Base-by-base conservation (phyloP, 2,113 vertebrate species). In the Nothocercus nigrocapillus region DNA sequence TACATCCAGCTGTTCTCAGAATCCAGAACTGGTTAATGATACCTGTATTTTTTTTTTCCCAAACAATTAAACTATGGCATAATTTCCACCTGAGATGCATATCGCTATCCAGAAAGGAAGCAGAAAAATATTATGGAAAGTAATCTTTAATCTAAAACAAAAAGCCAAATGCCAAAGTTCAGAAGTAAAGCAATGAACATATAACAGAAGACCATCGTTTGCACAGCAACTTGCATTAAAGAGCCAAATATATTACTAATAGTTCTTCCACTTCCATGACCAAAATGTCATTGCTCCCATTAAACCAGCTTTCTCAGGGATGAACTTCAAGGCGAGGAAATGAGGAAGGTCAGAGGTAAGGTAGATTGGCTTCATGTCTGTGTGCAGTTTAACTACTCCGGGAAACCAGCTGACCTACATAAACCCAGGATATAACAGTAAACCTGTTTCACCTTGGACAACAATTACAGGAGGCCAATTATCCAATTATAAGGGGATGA, bases 161-260 rank as follows among this genome's bases (percentile, higher is more conserved):
- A 83, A 73, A 42, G 1, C 20, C 58, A 19, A 40, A 90, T 73
- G 4, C 3, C 0, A 0, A 87, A 5, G 16, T 64, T 42, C 64
- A 76, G n/a, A 47, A 76, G 32, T 12, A 82, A 82, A 70, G 36
- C 5, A 59, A 18, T 64, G 12, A 49, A 47, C 6, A 10, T 44
- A 13, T 15, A 73, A 49, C 89, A 3, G 27, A 82, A 66, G 13
- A 51, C 2, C 82, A 13, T n/a, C 61, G 51, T 79, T 91, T 89
- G 64, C 34, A 66, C 13, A 63, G 7, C 6, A 20, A 13, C 68
- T 34, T 58, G 36, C 13, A 42, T 42, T 87, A 79, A 75, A 76
- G 12, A 10, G 76, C 28, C 49, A 19, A 68, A 64, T 68, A 38
- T 14, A 3, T 61, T 72, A 63, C 84, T 84, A 87, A 53, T 72